These are phyloP conservation scores for Caenorhabditis virilis DNA, from an alignment of 2,888 invertebrate species.

Conservation along the genomic window DNA sequence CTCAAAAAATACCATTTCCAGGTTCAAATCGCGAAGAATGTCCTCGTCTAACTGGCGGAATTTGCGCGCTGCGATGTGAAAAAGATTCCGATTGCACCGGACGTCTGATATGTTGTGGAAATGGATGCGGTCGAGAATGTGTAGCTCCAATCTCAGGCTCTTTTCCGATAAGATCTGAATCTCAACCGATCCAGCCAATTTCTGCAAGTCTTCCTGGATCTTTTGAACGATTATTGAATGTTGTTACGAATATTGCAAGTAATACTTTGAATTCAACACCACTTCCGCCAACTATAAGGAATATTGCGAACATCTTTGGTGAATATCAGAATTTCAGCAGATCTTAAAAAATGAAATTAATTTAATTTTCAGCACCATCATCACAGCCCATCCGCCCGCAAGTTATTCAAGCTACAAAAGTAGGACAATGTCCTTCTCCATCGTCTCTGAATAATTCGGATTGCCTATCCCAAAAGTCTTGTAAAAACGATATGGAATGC, in stretches of 20 bases:
- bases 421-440: conserved; percentile 25
- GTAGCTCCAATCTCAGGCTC: conserved; percentile 47
- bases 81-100: conserved; percentile 56
- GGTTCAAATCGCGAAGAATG: conserved; percentile 45
- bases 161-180: conserved; percentile 38
- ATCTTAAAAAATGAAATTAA: too few relatives aligned
- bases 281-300: conserved; percentile 27
- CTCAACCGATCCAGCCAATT: conserved; percentile 30
- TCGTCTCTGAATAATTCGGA: neutral
- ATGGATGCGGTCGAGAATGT: conserved; percentile 64
- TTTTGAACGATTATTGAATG: conserved; percentile 35
- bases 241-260: conserved; percentile 26
- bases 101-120: conserved; percentile 58
- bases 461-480: conserved; percentile 1
- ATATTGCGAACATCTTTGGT: conserved; percentile 17
- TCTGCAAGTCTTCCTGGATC: conserved; percentile 24
- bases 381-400: conserved; percentile 22
- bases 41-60: conserved; percentile 57
- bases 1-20: conserved; percentile 10
- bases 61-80: conserved; percentile 57
- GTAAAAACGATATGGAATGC: conserved; percentile 55
- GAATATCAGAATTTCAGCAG: too few relatives aligned
- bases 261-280: conserved; percentile 25
- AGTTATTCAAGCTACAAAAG: conserved; percentile 18
- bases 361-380: neutral